Evolutionary conservation across 1,140 invertebrate genomes (phyloP).

Genomic region (Dysdera silvatica): DNA sequence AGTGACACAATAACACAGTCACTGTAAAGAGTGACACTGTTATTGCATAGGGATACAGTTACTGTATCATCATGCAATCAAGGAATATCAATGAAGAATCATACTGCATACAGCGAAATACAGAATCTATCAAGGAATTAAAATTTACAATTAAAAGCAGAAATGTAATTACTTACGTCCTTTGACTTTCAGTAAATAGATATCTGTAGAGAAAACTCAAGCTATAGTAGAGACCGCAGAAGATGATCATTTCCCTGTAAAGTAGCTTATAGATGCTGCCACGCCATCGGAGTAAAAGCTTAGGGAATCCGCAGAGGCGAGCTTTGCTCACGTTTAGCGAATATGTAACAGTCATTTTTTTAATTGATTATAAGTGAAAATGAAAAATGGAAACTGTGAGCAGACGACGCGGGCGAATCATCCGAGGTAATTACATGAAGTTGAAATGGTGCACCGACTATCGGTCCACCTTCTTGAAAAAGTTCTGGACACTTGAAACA

Average conservation of each 20-base stretch:
- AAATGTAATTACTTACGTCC: constrained; percentile 32
- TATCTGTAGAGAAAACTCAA: constrained; percentile 37
- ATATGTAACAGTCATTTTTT: constrained; percentile 41
- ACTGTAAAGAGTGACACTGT: no score
- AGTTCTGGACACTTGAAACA: no score
- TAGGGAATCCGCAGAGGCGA: constrained; percentile 38
- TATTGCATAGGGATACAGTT: no score
- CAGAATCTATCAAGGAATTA: not conserved
- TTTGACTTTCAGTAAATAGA: constrained; percentile 33
- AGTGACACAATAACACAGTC: no score
- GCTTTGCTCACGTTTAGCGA: constrained; percentile 39
- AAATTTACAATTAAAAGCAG: not conserved
- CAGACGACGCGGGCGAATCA: no score
- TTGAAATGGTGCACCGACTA: no score
- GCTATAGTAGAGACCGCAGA: constrained; percentile 35
- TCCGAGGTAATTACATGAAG: no score
- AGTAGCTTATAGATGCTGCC: constrained; percentile 40
- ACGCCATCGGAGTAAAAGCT: constrained; percentile 39
- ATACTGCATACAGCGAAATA: no score
- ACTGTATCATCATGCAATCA: no score
- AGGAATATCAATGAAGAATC: no score
- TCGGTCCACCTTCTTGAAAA: no score
- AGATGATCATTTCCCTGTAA: constrained; percentile 38
- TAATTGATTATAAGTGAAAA: not conserved
- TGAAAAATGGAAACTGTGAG: constrained; percentile 1